Evolutionary conservation across 2,113 vertebrate genomes (phyloP), one percentile per base, ranked within the genome.

Genomic region (Xyliphius kryptos): DNA sequence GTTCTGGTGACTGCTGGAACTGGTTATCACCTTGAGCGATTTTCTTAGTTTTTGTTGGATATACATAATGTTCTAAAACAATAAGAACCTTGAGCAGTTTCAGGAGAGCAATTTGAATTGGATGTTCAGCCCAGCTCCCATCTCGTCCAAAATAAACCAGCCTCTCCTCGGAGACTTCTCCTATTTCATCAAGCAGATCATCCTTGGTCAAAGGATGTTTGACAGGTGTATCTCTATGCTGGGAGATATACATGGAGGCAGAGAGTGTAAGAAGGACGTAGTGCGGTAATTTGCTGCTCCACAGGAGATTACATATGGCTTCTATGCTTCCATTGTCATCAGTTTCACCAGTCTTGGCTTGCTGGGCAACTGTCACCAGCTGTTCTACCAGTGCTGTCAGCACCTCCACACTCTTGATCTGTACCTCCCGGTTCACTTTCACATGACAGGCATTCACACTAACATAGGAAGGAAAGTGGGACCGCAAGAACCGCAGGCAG

Each of bases 401-500:
- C 9, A 97, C 94, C 70, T 92, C 89, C 26, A 94, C 93, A 0
- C 96, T 95, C 72, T 95, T 95, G 56, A 97, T 93, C 83, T 97
- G 95, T 16, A 97, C 95, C 0, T 97, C 95, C 8, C 90, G 81
- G 87, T 97, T 97, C 48, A 86, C 93, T 10, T 95, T 88, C 3
- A 93, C 49, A 69, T 95, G 92, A 8, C 81, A 83, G 63, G 90
- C 89, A 6, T 78, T 80, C 40, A 94, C 78, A 52, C 72, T 86
- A 20, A 92, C 71, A 76, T 92, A 89, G 69, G 91, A 87, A 0
- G 95, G 95, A 76, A 95, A 97, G 71, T 96, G 91, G 8, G 93
- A 94, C 36, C 95, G 90, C 63, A 98, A 81, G 72, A 95, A 92
- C 47, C 86, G 86, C 61, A 97, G 83, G 63, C 96, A 97, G 26